Evolutionary conservation across 2,888 invertebrate species (phyloP), one percentile per base, ranked within the genome.

Genomic region (Pterobdella sp.): DNA sequence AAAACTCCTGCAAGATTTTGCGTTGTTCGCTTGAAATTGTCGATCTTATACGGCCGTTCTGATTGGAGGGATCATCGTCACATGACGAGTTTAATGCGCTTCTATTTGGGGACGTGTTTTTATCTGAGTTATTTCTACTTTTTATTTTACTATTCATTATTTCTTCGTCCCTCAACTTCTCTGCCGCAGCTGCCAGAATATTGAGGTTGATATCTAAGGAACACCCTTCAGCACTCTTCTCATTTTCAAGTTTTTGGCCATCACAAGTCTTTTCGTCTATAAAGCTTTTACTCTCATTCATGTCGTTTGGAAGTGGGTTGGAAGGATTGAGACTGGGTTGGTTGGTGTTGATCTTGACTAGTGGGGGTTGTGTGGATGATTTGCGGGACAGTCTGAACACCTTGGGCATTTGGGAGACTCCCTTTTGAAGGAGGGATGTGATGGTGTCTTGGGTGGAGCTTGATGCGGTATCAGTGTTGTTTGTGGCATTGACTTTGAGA

Each of bases 1-100:
- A 98, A 82, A 93, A 91, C 76, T 91, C 90, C 81, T 93, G 93
- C 71, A 98, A 87, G 73, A 93, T 88, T 63, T 89, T 88, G 80
- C 94, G 89, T 82, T 97, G 96, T 81, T 94, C 93, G 80, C 96
- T 96, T 63, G 91, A 92, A 76, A 97, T 91, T 76, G 94, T 89
- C 4, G 95, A 94, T 74, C 97, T 88, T 0, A 94, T 94, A 78
- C 95, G 88, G 18, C 93, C 92, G 82, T 34, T 37, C 42, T 70
- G 73, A 26, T 34, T 22, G 37, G 29, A 64, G 22, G 14, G n/a
- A n/a, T 64, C 69, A 42, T 68, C 35, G 49, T 68, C 63, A n/a
- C 65, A 37, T 65, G 63, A 36, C 37, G 36, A 32, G 10, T 26
- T 26, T 29, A 22, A 26, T 22, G 10, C 14, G 18, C 4, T 32